These are phyloP conservation scores for Sepioteuthis lessoniana DNA, from an alignment of 2,888 invertebrate species.

Conservation along the genomic window DNA sequence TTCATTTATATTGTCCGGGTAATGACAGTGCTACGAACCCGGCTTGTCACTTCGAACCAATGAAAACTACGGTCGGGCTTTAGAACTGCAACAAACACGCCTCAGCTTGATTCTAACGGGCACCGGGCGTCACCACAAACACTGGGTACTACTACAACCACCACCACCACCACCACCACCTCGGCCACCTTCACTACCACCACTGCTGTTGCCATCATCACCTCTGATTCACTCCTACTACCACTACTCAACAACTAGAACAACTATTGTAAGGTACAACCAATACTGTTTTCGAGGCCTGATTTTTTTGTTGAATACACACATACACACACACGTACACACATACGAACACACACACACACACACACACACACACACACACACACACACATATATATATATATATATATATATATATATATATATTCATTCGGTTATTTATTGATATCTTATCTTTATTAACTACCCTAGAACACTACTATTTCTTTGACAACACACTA, in stretches of 20 bases:
- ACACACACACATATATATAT: no score
- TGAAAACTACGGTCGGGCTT: background rate
- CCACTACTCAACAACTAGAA: background rate
- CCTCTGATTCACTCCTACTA: background rate
- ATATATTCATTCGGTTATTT: background rate
- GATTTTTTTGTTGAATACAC: background rate
- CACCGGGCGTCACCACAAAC: conserved; percentile 33
- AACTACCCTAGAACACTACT: background rate
- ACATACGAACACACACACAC: no score
- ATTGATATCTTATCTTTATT: background rate
- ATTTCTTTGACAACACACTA: background rate
- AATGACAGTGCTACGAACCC: conserved; percentile 33
- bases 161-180: background rate
- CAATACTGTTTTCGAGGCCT: background rate
- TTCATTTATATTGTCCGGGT: conserved; percentile 33
- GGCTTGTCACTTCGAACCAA: conserved; percentile 3
- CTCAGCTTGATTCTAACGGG: conserved; percentile 7
- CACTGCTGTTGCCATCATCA: background rate
- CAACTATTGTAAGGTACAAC: background rate
- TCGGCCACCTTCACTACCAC: no score
- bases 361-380: background rate
- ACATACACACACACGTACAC: background rate
- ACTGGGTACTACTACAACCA: background rate
- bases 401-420: no score
- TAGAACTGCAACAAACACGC: background rate